Percentiles rank a stretch among this genome's conserved stretches.
Conservation (phyloP, 2,888 invertebrate genomes). For the Lithophane leautieri region DNA sequence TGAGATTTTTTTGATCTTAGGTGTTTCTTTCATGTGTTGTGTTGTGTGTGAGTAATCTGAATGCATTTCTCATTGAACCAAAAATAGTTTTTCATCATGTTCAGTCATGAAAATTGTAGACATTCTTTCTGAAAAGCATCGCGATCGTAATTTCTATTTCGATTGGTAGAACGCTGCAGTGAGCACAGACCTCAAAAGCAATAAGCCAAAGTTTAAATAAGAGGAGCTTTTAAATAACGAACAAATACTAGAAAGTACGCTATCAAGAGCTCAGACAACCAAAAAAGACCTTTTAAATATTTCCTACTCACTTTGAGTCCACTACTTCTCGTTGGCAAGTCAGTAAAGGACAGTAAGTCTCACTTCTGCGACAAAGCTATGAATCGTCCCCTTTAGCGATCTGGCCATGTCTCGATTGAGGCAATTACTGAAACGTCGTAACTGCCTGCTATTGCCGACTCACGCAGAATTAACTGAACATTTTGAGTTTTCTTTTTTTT, state of each 20-base stretch:
- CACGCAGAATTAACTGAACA: conserved; percentile 45
- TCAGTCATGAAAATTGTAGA: conserved; percentile 15
- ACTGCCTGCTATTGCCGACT: conserved; percentile 61
- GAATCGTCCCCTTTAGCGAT: conserved; percentile 78
- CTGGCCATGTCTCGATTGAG: conserved; percentile 66
- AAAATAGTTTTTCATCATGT: conserved; percentile 46
- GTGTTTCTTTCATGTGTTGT: conserved; percentile 41
- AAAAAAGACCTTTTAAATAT: conserved; percentile 63
- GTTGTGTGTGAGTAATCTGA: conserved; percentile 37
- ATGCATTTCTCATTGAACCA: conserved; percentile 51
- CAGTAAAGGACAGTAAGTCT: conserved; percentile 78
- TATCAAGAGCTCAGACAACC: conserved; percentile 59
- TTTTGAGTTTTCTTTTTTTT: conserved; percentile 43
- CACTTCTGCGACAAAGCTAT: conserved; percentile 82
- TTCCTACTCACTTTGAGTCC: conserved; percentile 70
- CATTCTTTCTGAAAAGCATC: conserved; percentile 27
- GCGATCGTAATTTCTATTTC: conserved; percentile 9
- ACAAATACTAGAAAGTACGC: conserved; percentile 55
- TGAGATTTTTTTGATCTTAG: conserved; percentile 31
- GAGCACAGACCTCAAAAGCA: conserved; percentile 33
- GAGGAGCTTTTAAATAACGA: conserved; percentile 47
- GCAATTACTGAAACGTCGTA: conserved; percentile 75
- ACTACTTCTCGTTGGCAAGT: conserved; percentile 68
- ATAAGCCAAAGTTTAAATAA: conserved; percentile 55
- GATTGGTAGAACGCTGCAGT: conserved; percentile 11